A percentile compares a stretch with the other conserved stretches of the same genome.
Evolutionary conservation across 2,113 vertebrate genomes (phyloP).

Genomic region (Craseonycteris thonglongyai): DNA sequence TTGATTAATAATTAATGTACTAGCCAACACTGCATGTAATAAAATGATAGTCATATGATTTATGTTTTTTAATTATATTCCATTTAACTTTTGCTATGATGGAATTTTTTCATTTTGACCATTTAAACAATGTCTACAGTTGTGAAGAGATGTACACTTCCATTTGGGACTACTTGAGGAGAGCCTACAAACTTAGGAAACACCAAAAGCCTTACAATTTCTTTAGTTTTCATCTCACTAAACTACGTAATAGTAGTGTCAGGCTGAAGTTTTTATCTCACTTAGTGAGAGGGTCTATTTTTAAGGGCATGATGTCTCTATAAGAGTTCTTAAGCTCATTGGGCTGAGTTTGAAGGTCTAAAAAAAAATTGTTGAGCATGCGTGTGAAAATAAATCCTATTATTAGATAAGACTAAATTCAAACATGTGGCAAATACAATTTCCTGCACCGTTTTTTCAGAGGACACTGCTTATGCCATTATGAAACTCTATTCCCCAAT

Average conservation of each 20-base stretch:
- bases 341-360: background rate
- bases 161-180: background rate
- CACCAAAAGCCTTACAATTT: background rate
- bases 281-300: background rate
- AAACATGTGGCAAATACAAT: conserved; percentile 38
- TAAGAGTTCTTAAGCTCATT: background rate
- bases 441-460: conserved; percentile 48
- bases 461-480: conserved; percentile 38
- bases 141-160: background rate
- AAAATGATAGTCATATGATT: background rate
- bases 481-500: conserved; percentile 27
- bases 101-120: background rate
- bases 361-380: background rate
- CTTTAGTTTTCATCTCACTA: background rate
- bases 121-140: background rate
- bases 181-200: background rate
- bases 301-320: background rate
- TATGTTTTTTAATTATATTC: background rate
- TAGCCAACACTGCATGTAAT: background rate
- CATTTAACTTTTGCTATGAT: background rate
- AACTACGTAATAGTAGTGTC: background rate
- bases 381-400: conserved; percentile 5
- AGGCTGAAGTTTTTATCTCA: background rate
- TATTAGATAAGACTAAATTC: conserved; percentile 39
- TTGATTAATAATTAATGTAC: background rate